These are phyloP conservation scores for Penaeus japonicus DNA, from an alignment of 1,140 invertebrate species.

Conservation along the genomic window DNA sequence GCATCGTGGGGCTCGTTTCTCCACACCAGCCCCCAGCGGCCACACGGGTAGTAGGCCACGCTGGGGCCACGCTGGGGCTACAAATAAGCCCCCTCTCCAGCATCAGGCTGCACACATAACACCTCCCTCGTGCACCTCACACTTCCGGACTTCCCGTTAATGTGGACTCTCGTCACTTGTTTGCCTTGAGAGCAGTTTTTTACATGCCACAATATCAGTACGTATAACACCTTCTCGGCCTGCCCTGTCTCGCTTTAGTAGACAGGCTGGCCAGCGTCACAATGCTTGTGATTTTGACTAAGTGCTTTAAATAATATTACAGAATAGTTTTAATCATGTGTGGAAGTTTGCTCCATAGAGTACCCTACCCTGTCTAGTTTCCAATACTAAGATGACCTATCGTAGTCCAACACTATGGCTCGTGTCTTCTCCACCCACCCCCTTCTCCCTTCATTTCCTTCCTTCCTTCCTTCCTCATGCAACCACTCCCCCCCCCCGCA, in stretches of 20 bases:
- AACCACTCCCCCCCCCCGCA: too few relatives aligned
- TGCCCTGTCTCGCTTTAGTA: slow-evolving; percentile 29
- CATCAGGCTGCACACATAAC: too few relatives aligned
- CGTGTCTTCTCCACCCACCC: background rate
- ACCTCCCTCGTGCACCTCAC: slow-evolving; percentile 6
- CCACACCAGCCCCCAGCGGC: slow-evolving; percentile 2
- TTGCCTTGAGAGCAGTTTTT: slow-evolving; percentile 56
- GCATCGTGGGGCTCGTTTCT: background rate
- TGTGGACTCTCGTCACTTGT: slow-evolving; percentile 49
- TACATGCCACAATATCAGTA: slow-evolving; percentile 41
- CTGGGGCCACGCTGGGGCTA: too few relatives aligned
- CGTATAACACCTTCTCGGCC: slow-evolving; percentile 23
- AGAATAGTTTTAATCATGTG: slow-evolving; percentile 49
- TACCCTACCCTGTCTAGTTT: slow-evolving; percentile 43
- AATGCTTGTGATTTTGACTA: slow-evolving; percentile 57
- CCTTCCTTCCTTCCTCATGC: too few relatives aligned
- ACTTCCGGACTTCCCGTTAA: slow-evolving; percentile 43
- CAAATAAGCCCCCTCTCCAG: background rate
- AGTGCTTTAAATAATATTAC: background rate
- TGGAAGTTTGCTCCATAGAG: slow-evolving; percentile 55
- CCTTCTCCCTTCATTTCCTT: too few relatives aligned
- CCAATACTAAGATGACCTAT: slow-evolving; percentile 37
- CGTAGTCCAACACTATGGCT: slow-evolving; percentile 42
- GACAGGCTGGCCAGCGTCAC: slow-evolving; percentile 31
- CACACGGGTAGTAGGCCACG: slow-evolving; percentile 25